phyloP scores from a whole-genome alignment of 1,140 invertebrate species.

The Tetranychus cinnabarinus region DNA sequence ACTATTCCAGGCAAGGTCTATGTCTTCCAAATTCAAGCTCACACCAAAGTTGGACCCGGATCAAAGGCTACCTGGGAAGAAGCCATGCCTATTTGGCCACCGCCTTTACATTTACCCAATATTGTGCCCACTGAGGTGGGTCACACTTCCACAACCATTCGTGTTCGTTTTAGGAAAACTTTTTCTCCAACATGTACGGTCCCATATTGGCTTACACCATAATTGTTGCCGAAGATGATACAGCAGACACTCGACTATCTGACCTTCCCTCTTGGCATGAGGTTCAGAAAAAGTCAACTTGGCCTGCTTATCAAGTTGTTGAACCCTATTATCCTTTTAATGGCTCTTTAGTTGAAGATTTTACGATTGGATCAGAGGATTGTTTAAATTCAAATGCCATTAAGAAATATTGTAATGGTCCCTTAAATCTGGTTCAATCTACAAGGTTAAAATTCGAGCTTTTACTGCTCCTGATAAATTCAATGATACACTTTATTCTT shows the following conservation, averaged over 20 bases:
- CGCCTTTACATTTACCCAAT: conserved; percentile 45
- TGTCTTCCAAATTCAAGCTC: conserved; percentile 55
- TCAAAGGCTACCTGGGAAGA: conserved; percentile 41
- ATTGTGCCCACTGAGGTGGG: conserved; percentile 55
- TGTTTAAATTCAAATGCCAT: conserved; percentile 21
- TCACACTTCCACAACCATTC: conserved; percentile 49
- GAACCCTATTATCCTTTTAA: conserved; percentile 73
- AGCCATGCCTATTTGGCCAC: conserved; percentile 58
- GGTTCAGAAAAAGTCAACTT: conserved; percentile 61
- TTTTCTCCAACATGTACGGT: conserved; percentile 72
- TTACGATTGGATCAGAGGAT: conserved; percentile 54
- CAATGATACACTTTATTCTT: conserved; percentile 69
- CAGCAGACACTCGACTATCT: conserved; percentile 25
- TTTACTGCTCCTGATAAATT: conserved; percentile 76
- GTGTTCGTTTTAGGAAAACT: conserved; percentile 62
- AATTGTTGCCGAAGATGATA: conserved; percentile 65
- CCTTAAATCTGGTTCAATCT: conserved; percentile 63
- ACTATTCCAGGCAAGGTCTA: conserved; percentile 57
- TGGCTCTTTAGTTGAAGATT: conserved; percentile 47
- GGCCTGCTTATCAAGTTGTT: conserved; percentile 65
- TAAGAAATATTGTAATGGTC: conserved; percentile 56
- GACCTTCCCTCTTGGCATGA: conserved; percentile 76
- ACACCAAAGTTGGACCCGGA: conserved; percentile 57
- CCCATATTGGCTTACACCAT: conserved; percentile 60
- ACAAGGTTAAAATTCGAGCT: conserved; percentile 70